A percentile compares a stretch with the other conserved stretches of the same genome.
These are phyloP conservation scores for Gymnoscopelus braueri DNA, from an alignment of 2,797 vertebrate genomes.

Conservation along the genomic window DNA sequence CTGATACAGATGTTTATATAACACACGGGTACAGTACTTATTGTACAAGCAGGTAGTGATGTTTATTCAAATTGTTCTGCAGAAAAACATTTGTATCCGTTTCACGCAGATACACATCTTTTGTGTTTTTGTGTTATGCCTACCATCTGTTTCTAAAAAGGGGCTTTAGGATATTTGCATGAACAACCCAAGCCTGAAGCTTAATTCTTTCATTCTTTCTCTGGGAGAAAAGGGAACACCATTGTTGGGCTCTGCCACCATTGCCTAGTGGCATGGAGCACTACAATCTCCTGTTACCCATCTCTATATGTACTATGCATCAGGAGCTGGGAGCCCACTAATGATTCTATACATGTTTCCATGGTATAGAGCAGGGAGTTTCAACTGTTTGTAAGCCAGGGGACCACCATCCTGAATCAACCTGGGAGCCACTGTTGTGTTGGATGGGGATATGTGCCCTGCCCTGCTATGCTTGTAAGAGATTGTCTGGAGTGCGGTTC, in stretches of 20 bases:
- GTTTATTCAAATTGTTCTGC: background rate
- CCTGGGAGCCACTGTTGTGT: no score
- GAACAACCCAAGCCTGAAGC: constrained; percentile 8
- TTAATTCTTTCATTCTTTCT: background rate
- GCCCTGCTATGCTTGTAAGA: no score
- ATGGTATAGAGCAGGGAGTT: no score
- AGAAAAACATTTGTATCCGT: no score
- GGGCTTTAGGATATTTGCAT: constrained; percentile 16
- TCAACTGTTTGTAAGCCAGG: no score
- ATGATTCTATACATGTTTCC: no score
- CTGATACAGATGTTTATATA: background rate
- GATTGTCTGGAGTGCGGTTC: no score
- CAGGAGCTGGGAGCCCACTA: no score
- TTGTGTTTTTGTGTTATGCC: background rate
- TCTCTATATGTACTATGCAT: no score
- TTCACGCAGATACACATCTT: background rate
- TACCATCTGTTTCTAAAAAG: background rate
- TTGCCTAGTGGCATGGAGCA: constrained; percentile 14
- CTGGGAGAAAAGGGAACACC: constrained; percentile 10
- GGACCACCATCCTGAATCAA: no score
- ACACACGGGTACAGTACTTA: background rate
- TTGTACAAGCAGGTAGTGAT: background rate
- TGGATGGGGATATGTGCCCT: no score
- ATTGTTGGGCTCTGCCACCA: background rate
- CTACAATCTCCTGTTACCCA: constrained; percentile 16